Conservation (phyloP, 2,888 invertebrate genomes). For the Agriopis marginaria region DNA sequence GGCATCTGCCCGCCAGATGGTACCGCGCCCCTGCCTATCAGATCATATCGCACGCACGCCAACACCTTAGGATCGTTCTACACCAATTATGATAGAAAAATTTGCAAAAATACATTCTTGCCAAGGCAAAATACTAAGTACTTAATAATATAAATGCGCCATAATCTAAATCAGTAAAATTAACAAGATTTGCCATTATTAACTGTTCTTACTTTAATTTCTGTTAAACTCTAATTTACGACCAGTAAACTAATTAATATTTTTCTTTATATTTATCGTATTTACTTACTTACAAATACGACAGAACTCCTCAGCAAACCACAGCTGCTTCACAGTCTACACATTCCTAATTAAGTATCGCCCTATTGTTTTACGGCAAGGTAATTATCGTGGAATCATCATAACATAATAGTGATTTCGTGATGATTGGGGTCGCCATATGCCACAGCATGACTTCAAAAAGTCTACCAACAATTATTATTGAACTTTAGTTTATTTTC, state of each 20-base stretch:
- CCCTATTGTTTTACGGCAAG: slow-evolving; percentile 76
- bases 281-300: not conserved
- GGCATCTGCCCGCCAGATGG: slow-evolving; percentile 85
- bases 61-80: slow-evolving; percentile 56
- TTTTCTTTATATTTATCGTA: no score
- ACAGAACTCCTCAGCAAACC: not conserved
- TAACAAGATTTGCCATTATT: no score
- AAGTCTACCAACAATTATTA: slow-evolving; percentile 4
- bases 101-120: not conserved
- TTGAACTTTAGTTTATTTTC: not conserved
- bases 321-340: not conserved
- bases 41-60: slow-evolving; percentile 80
- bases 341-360: slow-evolving; percentile 35
- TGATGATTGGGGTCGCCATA: slow-evolving; percentile 60
- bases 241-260: no score
- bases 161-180: no score
- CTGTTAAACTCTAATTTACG: no score
- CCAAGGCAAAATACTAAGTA: not conserved
- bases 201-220: no score
- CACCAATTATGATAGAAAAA: not conserved
- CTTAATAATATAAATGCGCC: no score
- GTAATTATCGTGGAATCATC: slow-evolving; percentile 72
- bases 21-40: slow-evolving; percentile 68
- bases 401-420: slow-evolving; percentile 70
- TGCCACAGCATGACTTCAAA: slow-evolving; percentile 44